A percentile compares a stretch with the other conserved stretches of the same genome.
Conservation (phyloP, 1,140 invertebrate species). For the Drosophila nigromelanica region DNA sequence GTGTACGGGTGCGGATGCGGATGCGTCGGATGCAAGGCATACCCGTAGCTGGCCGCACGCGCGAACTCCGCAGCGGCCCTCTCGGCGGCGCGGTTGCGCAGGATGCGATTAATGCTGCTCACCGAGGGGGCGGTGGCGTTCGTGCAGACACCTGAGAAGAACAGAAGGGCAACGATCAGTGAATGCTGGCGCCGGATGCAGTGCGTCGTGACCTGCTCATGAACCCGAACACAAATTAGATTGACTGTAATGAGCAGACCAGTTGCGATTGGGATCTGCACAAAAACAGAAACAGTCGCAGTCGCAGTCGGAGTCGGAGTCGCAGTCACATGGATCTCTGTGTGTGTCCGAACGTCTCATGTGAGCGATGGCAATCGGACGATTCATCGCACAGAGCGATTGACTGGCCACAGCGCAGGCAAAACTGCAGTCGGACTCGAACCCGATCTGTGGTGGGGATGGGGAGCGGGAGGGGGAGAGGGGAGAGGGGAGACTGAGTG, state of each 20-base stretch:
- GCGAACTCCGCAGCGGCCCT: slow-evolving; percentile 97
- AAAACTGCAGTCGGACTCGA: not conserved
- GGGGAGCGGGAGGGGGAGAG: not conserved
- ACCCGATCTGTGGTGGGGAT: not conserved
- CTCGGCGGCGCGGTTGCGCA: slow-evolving; percentile 95
- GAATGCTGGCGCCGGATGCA: slow-evolving; percentile 54
- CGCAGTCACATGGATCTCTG: slow-evolving; percentile 1
- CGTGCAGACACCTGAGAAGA: slow-evolving; percentile 89
- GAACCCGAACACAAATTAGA: slow-evolving; percentile 69
- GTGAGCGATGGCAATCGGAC: slow-evolving; percentile 75
- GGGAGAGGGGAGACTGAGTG: slow-evolving; percentile 55
- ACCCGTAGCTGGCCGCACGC: slow-evolving; percentile 94
- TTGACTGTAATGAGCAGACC: slow-evolving; percentile 77
- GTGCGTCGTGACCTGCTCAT: slow-evolving; percentile 60
- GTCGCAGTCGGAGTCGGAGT: not conserved
- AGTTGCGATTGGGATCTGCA: slow-evolving; percentile 58
- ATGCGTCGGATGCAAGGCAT: slow-evolving; percentile 88
- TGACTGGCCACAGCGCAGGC: slow-evolving; percentile 37
- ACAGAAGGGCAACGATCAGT: not conserved
- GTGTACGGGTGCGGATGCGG: slow-evolving; percentile 89
- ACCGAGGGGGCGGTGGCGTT: slow-evolving; percentile 96
- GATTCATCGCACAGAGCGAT: slow-evolving; percentile 68
- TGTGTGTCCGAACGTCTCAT: slow-evolving; percentile 76
- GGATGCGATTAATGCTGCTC: slow-evolving; percentile 95
- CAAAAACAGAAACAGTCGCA: not conserved